These are phyloP conservation scores for Thera britannica DNA, from an alignment of 2,888 invertebrate genomes.

Conservation along the genomic window DNA sequence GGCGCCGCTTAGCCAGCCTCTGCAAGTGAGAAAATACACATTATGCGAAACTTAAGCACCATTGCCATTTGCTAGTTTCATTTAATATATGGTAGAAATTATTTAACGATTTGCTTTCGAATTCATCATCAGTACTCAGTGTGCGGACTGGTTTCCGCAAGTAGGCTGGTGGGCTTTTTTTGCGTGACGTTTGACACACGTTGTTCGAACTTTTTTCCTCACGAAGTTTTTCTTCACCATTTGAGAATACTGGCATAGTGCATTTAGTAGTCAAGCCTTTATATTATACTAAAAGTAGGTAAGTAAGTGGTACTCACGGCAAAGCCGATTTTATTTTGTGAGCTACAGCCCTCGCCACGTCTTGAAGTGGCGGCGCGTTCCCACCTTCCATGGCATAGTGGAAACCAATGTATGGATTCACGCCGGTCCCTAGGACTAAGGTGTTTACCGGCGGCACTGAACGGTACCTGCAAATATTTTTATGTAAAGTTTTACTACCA, in stretches of 20 bases:
- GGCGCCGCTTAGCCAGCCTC: constrained; percentile 78
- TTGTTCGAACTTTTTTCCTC: too few relatives aligned
- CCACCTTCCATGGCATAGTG: constrained; percentile 96
- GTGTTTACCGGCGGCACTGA: constrained; percentile 91
- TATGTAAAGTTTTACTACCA: neutral
- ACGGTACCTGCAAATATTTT: constrained; percentile 79
- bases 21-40: constrained; percentile 39
- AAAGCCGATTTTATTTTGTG: constrained; percentile 92
- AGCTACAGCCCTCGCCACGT: constrained; percentile 97
- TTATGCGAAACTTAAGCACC: neutral
- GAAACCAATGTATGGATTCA: constrained; percentile 93
- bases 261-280: too few relatives aligned
- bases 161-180: too few relatives aligned
- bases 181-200: too few relatives aligned
- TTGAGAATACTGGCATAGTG: too few relatives aligned
- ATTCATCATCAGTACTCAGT: too few relatives aligned
- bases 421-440: constrained; percentile 91
- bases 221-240: too few relatives aligned
- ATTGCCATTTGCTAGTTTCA: too few relatives aligned
- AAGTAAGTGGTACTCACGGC: constrained; percentile 85
- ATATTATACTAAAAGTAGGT: neutral
- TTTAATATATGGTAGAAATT: too few relatives aligned
- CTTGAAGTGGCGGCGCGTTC: constrained; percentile 90
- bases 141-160: too few relatives aligned
- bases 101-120: too few relatives aligned